Evolutionary conservation across 2,113 vertebrate genomes (phyloP).

Genomic region (Helogale parvula): DNA sequence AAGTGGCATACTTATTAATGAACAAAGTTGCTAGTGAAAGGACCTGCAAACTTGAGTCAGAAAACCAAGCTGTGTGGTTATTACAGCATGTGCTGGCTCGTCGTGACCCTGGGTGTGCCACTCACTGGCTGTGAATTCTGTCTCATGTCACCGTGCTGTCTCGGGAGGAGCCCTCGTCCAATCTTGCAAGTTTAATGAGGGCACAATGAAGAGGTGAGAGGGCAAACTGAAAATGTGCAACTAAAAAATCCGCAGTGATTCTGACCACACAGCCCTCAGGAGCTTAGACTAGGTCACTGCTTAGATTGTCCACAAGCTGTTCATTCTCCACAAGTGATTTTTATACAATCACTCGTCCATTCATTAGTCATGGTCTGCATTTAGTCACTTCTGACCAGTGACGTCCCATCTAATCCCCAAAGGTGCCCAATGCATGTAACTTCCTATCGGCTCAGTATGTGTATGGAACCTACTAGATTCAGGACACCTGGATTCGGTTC

Average conservation of each 20-base stretch:
- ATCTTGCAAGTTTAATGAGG: background rate
- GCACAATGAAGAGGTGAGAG: background rate
- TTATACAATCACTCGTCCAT: background rate
- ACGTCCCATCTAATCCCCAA: background rate
- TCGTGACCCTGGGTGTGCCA: background rate
- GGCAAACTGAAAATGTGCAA: background rate
- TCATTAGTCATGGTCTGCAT: background rate
- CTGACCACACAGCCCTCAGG: background rate
- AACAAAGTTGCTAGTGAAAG: background rate
- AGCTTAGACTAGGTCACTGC: background rate
- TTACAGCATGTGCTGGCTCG: background rate
- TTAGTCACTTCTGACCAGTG: slow-evolving; percentile 8
- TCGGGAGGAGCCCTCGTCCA: background rate
- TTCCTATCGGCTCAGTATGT: background rate
- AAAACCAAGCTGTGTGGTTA: background rate
- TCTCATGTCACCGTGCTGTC: background rate
- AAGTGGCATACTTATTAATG: slow-evolving; percentile 15
- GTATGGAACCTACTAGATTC: background rate
- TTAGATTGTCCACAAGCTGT: background rate
- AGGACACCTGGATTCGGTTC: slow-evolving; percentile 4
- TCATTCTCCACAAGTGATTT: slow-evolving; percentile 29
- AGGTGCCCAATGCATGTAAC: background rate
- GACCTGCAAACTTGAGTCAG: background rate
- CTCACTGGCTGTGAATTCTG: background rate
- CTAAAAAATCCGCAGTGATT: background rate